A percentile compares a stretch with the other conserved stretches of the same genome.
These are phyloP conservation scores for Pionites leucogaster DNA, from an alignment of 2,113 vertebrate species.

Conservation along the genomic window DNA sequence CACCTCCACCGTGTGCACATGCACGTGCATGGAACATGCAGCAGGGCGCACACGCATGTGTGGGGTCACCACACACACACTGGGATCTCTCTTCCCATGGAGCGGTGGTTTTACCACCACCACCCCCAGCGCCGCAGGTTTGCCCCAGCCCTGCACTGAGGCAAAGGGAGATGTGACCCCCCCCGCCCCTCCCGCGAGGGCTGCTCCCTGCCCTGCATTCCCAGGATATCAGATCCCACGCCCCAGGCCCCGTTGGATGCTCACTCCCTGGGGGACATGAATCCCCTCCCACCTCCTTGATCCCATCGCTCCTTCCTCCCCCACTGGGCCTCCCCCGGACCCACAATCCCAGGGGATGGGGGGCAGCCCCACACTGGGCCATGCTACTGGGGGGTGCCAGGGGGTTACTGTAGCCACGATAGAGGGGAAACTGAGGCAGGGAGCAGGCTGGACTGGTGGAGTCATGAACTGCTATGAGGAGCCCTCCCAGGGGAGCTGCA, in stretches of 20 bases:
- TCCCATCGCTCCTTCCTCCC: background rate
- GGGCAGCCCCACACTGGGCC: background rate
- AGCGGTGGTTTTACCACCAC: too few species aligned
- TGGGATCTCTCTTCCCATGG: too few species aligned
- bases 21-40: background rate
- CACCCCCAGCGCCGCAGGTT: background rate
- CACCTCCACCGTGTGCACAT: background rate
- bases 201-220: background rate
- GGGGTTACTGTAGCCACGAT: background rate
- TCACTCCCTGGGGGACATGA: background rate
- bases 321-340: accelerated
- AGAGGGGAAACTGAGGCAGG: background rate
- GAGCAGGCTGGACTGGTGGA: too few species aligned
- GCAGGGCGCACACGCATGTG: background rate
- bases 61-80: background rate
- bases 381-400: accelerated
- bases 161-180: background rate
- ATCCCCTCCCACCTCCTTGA: background rate
- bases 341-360: accelerated
- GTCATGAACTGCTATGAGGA: accelerated
- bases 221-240: background rate
- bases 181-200: background rate
- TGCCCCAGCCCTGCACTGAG: background rate
- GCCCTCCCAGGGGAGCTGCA: background rate
- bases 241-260: background rate